Base-by-base conservation (phyloP, 2,113 vertebrate species). In the Oxyruncus cristatus region DNA sequence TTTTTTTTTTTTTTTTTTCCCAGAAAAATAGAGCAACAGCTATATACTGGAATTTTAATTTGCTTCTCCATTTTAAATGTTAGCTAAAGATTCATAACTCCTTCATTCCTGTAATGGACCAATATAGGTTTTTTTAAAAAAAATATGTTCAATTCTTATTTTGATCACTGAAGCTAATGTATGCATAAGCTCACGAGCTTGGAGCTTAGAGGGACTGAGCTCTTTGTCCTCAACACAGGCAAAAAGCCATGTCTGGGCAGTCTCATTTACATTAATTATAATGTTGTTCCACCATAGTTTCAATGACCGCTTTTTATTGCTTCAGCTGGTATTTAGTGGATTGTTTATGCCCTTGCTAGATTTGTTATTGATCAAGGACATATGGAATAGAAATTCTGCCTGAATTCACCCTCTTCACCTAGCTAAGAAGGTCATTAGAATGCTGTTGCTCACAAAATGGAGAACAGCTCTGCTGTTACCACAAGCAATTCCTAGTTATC, bases 181-280 rank as follows among this genome's bases (percentile, higher is more conserved):
- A 70, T 91, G 42, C 32, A 62, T 50, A 86, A 89, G 27, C 35
- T 79, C 30, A 74, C 55, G 91, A 86, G 22, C 63, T 74, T 26
- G 22, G 42, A 76, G 19, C 53, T 85, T 85, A 70, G n/a, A 68
- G 11, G 7, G 44, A 65, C 75, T 83, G 67, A 92, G 67, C 32
- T 83, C 53, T 88, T 79, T 91, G 79, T 92, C 79, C 63, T 82
- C n/a, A 21, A 9, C 56, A 47, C 35, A 65, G 62, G 52, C 67
- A 88, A 95, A 92, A 95, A 83, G 72, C 41, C 67, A 23, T 19
- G 44, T 68, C 67, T 80, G 58, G 67, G 17, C 37, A 92, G 11
- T 18, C n/a, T 68, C 12, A 70, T 91, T 92, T 92, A 33, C 75
- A 80, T 83, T 88, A 91, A 92, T 79, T 88, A 79, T 68, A 85